These are phyloP conservation scores for Solen grandis DNA, from an alignment of 1,140 invertebrate genomes.

Conservation along the genomic window DNA sequence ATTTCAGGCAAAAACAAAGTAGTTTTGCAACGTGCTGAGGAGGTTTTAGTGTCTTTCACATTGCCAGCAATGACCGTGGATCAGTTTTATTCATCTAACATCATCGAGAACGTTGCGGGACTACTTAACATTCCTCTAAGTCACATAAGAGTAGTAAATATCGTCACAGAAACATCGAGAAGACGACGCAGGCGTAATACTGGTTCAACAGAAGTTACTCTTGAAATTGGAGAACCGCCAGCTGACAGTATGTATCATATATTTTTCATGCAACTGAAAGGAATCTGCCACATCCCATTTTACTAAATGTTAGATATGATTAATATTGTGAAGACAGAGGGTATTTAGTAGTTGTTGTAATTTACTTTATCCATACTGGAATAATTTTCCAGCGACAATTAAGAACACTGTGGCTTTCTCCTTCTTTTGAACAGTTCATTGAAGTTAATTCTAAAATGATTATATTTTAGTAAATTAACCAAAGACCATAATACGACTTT, in stretches of 20 bases:
- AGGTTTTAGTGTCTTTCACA: constrained; percentile 62
- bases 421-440: too few relatives aligned
- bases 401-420: too few relatives aligned
- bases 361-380: too few relatives aligned
- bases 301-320: too few relatives aligned
- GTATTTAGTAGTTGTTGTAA: too few relatives aligned
- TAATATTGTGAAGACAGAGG: too few relatives aligned
- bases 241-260: constrained; percentile 28
- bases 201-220: neutral
- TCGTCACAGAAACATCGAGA: constrained; percentile 37
- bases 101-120: constrained; percentile 68
- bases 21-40: constrained; percentile 26
- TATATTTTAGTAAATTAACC: too few relatives aligned
- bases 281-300: too few relatives aligned
- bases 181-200: constrained; percentile 48
- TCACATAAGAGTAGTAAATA: constrained; percentile 68
- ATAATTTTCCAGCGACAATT: too few relatives aligned
- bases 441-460: too few relatives aligned
- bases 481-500: too few relatives aligned
- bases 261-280: too few relatives aligned
- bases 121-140: constrained; percentile 65
- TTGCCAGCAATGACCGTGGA: constrained; percentile 62
- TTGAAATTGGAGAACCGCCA: constrained; percentile 65
- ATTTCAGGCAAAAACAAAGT: constrained; percentile 8
- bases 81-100: constrained; percentile 71